phyloP scores from a whole-genome alignment of 2,888 invertebrate genomes.

The Sepioteuthis lessoniana region DNA sequence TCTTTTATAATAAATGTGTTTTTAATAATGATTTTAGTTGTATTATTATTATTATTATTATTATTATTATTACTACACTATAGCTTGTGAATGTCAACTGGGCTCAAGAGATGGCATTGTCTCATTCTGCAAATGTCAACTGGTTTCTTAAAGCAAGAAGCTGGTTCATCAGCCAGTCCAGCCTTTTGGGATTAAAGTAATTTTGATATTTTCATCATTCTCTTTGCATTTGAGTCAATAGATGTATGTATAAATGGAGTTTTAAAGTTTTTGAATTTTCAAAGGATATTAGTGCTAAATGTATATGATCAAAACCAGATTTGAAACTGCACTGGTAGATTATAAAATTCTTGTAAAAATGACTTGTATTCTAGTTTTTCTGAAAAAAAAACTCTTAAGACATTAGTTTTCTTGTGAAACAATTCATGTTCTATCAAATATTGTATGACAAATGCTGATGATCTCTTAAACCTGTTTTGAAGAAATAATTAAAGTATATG shows the following conservation, averaged over 20 bases:
- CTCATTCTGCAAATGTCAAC: not conserved
- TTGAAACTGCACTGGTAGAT: not conserved
- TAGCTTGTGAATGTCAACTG: not conserved
- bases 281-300: not conserved
- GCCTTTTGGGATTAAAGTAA: not conserved
- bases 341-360: too few species aligned
- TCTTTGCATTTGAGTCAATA: not conserved
- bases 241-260: not conserved
- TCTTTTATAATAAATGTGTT: too few species aligned
- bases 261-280: not conserved
- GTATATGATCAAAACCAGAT: not conserved
- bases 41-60: too few species aligned
- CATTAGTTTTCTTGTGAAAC: too few species aligned
- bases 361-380: too few species aligned
- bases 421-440: too few species aligned
- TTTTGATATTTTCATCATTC: not conserved
- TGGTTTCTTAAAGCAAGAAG: not conserved
- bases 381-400: too few species aligned
- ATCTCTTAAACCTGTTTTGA: too few species aligned
- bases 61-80: too few species aligned
- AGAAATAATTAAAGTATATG: too few species aligned
- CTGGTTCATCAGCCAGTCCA: not conserved
- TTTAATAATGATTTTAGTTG: too few species aligned
- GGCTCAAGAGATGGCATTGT: constrained; percentile 12
- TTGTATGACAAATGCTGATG: too few species aligned